Conservation (phyloP, 2,888 invertebrate genomes). For the Muscina levida region DNA sequence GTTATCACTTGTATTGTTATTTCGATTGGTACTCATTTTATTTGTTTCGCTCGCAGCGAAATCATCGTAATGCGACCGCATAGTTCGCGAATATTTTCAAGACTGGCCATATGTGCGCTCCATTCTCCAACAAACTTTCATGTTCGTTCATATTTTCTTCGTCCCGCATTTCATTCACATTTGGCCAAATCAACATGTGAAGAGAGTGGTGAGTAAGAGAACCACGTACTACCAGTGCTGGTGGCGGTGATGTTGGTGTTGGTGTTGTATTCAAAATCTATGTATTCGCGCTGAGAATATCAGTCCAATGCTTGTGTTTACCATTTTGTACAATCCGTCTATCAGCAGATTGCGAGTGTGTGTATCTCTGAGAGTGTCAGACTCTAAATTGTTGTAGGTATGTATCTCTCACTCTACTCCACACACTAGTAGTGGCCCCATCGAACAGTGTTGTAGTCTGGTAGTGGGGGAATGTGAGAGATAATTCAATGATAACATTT, state of each 20-base stretch:
- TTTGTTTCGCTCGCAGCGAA: conserved; percentile 71
- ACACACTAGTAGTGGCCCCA: background rate
- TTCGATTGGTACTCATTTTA: conserved; percentile 65
- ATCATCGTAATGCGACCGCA: conserved; percentile 78
- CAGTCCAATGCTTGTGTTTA: conserved; percentile 4
- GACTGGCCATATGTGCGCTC: conserved; percentile 75
- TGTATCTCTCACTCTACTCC: conserved; percentile 43
- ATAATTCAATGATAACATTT: no score
- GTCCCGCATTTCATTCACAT: conserved; percentile 26
- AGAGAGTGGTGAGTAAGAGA: conserved; percentile 9
- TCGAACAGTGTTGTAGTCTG: conserved; percentile 39
- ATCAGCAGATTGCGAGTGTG: background rate
- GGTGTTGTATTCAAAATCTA: background rate
- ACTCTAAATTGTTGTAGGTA: no score
- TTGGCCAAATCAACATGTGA: conserved; percentile 33
- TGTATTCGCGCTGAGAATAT: conserved; percentile 48
- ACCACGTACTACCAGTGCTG: background rate
- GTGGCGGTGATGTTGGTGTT: no score
- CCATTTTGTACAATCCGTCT: no score
- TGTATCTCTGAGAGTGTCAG: background rate
- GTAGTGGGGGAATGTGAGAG: background rate
- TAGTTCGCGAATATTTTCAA: conserved; percentile 78
- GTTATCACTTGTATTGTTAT: conserved; percentile 67
- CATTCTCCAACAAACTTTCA: conserved; percentile 63
- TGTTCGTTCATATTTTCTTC: conserved; percentile 47